phyloP scores from a whole-genome alignment of 92 coral and sea anemone species.

The Heteractis magnifica region DNA sequence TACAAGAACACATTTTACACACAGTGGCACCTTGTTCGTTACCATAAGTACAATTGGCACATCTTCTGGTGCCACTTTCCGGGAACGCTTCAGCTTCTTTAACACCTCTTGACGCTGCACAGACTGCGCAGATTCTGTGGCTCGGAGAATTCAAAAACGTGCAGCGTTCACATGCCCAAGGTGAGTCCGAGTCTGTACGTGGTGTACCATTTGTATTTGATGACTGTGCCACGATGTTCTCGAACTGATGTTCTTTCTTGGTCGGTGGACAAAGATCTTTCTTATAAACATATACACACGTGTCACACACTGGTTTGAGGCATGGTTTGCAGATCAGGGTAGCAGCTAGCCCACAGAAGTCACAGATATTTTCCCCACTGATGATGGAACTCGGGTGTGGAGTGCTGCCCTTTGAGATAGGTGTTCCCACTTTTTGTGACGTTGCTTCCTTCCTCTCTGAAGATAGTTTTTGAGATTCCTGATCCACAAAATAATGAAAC shows the following conservation, averaged over 20 bases:
- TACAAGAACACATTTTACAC: conserved; percentile 41
- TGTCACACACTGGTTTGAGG: conserved; percentile 7
- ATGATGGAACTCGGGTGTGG: neutral
- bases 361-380: conserved; percentile 21
- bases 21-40: conserved; percentile 39
- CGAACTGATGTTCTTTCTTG: conserved; percentile 33
- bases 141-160: conserved; percentile 50
- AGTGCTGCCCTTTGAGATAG: neutral
- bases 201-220: conserved; percentile 1
- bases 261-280: conserved; percentile 34
- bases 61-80: conserved; percentile 42
- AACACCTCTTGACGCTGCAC: conserved; percentile 11
- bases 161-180: conserved; percentile 65
- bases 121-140: conserved; percentile 34
- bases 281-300: conserved; percentile 13
- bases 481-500: conserved; percentile 2
- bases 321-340: conserved; percentile 35
- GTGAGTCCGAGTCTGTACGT: neutral
- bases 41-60: conserved; percentile 46
- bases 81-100: conserved; percentile 8
- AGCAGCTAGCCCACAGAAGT: conserved; percentile 13
- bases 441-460: neutral
- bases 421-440: neutral
- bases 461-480: neutral
- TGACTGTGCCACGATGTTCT: neutral